Base-by-base conservation (phyloP, 2,888 invertebrate species). In the Caenorhabditis plicata region DNA sequence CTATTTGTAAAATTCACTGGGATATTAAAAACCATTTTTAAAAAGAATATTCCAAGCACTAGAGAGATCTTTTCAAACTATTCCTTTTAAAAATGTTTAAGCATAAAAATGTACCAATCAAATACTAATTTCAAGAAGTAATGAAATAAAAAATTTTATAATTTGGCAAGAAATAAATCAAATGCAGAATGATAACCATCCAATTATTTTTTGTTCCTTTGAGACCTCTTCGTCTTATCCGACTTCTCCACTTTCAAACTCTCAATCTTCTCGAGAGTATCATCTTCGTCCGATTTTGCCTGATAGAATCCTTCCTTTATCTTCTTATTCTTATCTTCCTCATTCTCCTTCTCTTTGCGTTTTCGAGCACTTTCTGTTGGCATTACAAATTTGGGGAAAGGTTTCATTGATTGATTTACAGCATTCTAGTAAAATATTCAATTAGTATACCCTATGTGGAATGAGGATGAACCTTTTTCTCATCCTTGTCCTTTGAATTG, bases 241-340 rank as follows among this genome's bases (percentile, higher is more conserved):
- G 61, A 55, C 20, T 60, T 41, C 35, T 64, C 64, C 8, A 56
- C 49, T 17, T 44, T 41, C 19, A 60, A 43, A 57, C 64, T 64
- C 7, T 41, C 53, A 19, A 64, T 50, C 27, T 60, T 55, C 32
- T 64, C 64, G 29, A 64, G 36, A 1, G 64, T 64, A 31, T 64
- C 64, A 46, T 64, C 64, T 23, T 64, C 64, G 40, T 64, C 64
- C 9, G 64, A 64, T 29, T 56, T 64, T 20, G 61, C 54, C 43
- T 67, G 55, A 44, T 53, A 67, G 52, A 67, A 64, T 48, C 67
- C 67, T n/a, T 49, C 38, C 39, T 54, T 47, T n/a, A 66, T 58
- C 46, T 62, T 62, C 42, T 51, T 43, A 23, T 63, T 19, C 45
- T 64, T 67, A 2, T 67, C 67, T 9, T 26, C 23, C 33, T 67